Base-by-base conservation (phyloP, 2,888 invertebrate genomes). In the Nebria salina region DNA sequence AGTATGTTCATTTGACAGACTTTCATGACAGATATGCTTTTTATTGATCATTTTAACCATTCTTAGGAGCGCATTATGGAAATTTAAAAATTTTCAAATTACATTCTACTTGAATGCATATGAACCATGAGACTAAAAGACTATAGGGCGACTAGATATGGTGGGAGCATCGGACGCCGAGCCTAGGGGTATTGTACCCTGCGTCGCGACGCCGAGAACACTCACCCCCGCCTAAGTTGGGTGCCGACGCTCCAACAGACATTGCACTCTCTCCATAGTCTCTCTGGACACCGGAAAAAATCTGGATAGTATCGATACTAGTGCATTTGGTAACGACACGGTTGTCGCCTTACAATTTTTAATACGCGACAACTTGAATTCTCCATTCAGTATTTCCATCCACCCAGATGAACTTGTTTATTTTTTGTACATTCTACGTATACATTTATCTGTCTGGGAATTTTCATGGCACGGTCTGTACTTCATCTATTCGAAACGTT, bases 131-230 rank as follows among this genome's bases (percentile, higher is more conserved):
- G 34, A 34, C 34, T 4, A 34, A 34, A 34, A 34, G 34, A 34
- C 34, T 34, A 34, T 34, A 34, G 13, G 8, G 54, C 54, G 54
- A 54, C 54, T 54, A 54, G 54, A 54, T 54, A 13, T 11, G 13
- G 6, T 13, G 54, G 54, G 54, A 13, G 54, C 54, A 54, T 54
- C 54, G 54, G 54, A 54, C 54, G 54, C 54, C 54, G 8, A 54
- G 54, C 54, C 54, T 54, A 54, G 54, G 54, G 54, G 54, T 54
- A 54, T 54, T 54, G 54, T 54, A 54, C 54, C 54, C 54, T 54
- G 54, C 54, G 54, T 54, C 54, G 54, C 54, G 54, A 54, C 54
- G 54, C 6, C 54, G 54, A 54, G 54, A 54, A 54, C 54, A 8
- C 54, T 54, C 54, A 54, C 54, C 54, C 54, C 54, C 54, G 54